Conservation (phyloP, 1,140 invertebrate genomes). For the Mizuhopecten yessoensis region DNA sequence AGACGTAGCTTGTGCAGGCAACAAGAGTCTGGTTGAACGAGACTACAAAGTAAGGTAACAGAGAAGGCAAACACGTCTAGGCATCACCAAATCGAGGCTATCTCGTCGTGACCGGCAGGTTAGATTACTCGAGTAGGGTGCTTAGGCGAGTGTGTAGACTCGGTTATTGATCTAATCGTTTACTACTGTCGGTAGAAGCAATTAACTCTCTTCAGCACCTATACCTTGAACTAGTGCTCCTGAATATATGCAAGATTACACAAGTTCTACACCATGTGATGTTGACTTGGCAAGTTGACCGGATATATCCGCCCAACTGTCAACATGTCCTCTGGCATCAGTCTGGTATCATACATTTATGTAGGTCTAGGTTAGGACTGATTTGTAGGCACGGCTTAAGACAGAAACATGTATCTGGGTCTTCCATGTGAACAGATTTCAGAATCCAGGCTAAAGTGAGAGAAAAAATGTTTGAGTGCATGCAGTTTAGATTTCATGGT, state of each 20-base stretch:
- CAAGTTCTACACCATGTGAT: not conserved
- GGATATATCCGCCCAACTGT: not conserved
- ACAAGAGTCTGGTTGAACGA: no score
- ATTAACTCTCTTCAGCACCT: constrained; percentile 23
- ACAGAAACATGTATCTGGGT: no score
- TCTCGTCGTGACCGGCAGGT: not conserved
- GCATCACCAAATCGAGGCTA: not conserved
- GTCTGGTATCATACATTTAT: not conserved
- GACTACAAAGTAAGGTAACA: no score
- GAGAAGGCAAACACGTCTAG: no score
- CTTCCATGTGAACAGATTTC: no score
- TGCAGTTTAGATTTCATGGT: no score
- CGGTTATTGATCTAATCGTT: not conserved
- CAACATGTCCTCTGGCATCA: not conserved
- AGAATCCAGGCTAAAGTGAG: no score
- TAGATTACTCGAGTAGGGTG: constrained; percentile 10
- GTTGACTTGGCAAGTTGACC: not conserved
- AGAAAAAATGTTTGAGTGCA: no score
- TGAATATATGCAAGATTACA: not conserved
- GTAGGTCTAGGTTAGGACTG: not conserved
- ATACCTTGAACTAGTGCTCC: constrained; percentile 1
- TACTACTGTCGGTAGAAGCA: constrained; percentile 17
- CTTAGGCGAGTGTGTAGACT: not conserved
- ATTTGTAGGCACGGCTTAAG: no score
- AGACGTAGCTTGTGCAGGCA: no score